Conservation (phyloP, 1,140 invertebrate genomes). For the Macrostomum lignano region DNA sequence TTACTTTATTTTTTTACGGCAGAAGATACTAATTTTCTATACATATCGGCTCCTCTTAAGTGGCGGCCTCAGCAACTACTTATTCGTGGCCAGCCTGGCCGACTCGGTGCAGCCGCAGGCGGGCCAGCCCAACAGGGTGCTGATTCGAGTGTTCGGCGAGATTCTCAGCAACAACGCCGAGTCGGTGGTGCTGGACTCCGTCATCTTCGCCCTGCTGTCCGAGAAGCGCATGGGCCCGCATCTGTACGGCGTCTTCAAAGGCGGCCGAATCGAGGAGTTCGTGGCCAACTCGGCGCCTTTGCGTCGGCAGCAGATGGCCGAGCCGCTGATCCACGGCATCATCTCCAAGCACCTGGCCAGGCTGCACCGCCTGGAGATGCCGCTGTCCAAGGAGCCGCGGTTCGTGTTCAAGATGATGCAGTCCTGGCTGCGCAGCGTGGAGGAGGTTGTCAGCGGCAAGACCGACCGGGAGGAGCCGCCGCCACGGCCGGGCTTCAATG, state of each 20-base stretch:
- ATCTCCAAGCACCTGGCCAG: slow-evolving; percentile 65
- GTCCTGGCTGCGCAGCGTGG: too few species aligned
- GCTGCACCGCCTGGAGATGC: slow-evolving; percentile 65
- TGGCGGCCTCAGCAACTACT: slow-evolving; percentile 33
- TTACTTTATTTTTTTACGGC: slow-evolving; percentile 8
- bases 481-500: too few species aligned
- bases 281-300: not conserved
- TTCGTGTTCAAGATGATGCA: too few species aligned
- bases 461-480: too few species aligned
- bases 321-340: too few species aligned
- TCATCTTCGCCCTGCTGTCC: slow-evolving; percentile 67
- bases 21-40: too few species aligned
- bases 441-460: too few species aligned
- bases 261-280: slow-evolving; percentile 83
- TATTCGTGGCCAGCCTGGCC: slow-evolving; percentile 33
- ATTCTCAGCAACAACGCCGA: slow-evolving; percentile 52
- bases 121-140: slow-evolving; percentile 37
- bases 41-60: slow-evolving; percentile 44
- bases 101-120: slow-evolving; percentile 16
- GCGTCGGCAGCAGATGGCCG: not conserved
- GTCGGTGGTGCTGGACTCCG: slow-evolving; percentile 26
- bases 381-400: slow-evolving; percentile 68
- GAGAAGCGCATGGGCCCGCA: slow-evolving; percentile 71
- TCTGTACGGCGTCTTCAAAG: slow-evolving; percentile 71
- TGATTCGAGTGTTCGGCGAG: slow-evolving; percentile 66